These are phyloP conservation scores for Pentalonia nigronervosa DNA, from an alignment of 1,140 invertebrate genomes.

Conservation along the genomic window DNA sequence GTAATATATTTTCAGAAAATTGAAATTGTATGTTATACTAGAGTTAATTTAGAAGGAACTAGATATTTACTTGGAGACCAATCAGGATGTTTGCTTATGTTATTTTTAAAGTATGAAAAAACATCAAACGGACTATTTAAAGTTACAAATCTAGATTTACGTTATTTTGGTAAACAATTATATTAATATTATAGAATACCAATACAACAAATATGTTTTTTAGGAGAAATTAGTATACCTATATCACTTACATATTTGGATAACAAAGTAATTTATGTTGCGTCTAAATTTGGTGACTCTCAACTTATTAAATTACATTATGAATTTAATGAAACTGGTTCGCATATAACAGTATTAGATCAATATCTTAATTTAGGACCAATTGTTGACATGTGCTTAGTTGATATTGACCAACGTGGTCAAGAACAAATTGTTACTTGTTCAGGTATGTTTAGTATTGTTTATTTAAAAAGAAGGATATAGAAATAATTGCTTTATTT, in stretches of 20 bases:
- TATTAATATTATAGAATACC: neutral
- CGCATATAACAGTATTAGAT: conserved; percentile 94
- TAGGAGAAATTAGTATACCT: conserved; percentile 93
- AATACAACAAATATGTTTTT: conserved; percentile 55
- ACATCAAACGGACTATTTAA: conserved; percentile 76
- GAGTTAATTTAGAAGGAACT: conserved; percentile 88
- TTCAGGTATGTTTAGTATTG: conserved; percentile 72
- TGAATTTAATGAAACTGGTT: conserved; percentile 82
- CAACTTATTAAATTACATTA: conserved; percentile 92
- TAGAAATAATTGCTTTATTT: neutral
- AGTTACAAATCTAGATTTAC: conserved; percentile 92
- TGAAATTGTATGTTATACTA: conserved; percentile 90
- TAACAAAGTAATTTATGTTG: conserved; percentile 97
- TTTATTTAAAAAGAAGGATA: neutral
- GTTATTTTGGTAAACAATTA: conserved; percentile 74
- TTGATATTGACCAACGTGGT: conserved; percentile 94
- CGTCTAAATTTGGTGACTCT: conserved; percentile 94
- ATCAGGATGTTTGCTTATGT: conserved; percentile 93
- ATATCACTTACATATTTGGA: conserved; percentile 98
- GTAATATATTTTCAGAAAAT: conserved; percentile 75
- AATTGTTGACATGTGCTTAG: conserved; percentile 97
- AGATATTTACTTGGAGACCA: conserved; percentile 96
- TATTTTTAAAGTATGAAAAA: conserved; percentile 87
- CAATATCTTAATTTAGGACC: conserved; percentile 96
- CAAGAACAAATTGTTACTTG: conserved; percentile 98